phyloP scores from a whole-genome alignment of 2,797 vertebrate genomes.

The Falco biarmicus region DNA sequence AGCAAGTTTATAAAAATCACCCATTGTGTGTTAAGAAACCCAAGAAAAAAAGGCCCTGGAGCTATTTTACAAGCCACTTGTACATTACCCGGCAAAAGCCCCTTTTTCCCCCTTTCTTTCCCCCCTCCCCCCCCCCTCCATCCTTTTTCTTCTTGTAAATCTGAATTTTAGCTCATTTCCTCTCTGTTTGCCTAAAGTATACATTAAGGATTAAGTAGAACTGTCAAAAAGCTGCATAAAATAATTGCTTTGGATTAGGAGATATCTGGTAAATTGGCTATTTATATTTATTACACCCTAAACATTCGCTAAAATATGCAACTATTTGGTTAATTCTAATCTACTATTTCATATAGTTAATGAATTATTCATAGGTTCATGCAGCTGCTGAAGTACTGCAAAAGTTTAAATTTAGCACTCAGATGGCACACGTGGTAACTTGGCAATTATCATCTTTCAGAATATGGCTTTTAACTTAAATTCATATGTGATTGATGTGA shows the following conservation, averaged over 20 bases:
- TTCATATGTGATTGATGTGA: conserved; percentile 62
- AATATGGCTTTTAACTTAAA: conserved; percentile 69
- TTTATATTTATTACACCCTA: conserved; percentile 1
- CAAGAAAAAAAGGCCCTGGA: neutral
- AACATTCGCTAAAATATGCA: conserved; percentile 35
- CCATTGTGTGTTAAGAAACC: neutral
- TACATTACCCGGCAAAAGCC: neutral
- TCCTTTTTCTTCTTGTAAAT: neutral
- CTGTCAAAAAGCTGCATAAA: conserved; percentile 6
- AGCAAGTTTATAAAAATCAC: neutral
- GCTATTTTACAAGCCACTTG: neutral
- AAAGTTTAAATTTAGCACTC: conserved; percentile 68
- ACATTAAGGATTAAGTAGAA: conserved; percentile 12
- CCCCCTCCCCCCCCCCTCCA: neutral
- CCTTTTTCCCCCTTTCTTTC: neutral
- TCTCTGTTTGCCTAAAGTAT: neutral
- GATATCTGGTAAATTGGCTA: conserved; percentile 4
- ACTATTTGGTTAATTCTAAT: conserved; percentile 57
- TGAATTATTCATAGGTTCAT: conserved; percentile 67
- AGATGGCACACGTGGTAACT: conserved; percentile 34
- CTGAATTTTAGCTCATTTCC: neutral
- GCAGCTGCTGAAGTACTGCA: conserved; percentile 57
- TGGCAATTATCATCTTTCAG: conserved; percentile 64
- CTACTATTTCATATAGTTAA: conserved; percentile 48
- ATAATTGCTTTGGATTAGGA: conserved; percentile 33